A percentile compares a stretch with the other conserved stretches of the same genome.
Conservation (phyloP, 2,113 vertebrate species). For the Synchiropus splendidus region DNA sequence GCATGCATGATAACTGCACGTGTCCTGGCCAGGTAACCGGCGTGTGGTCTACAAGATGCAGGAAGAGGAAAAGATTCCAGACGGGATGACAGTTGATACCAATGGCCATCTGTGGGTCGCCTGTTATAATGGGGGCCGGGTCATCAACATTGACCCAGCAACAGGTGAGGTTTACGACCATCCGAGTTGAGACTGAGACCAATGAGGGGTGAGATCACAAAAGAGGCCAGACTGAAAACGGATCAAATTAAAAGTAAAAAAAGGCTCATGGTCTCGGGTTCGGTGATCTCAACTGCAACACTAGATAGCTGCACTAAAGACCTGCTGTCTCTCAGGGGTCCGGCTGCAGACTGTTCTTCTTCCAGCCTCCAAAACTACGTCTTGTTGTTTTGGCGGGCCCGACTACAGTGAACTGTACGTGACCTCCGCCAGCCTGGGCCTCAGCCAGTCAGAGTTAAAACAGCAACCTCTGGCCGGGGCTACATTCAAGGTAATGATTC, state of each 20-base stretch:
- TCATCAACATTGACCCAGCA: slow-evolving; percentile 80
- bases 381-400: slow-evolving; percentile 86
- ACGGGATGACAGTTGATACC: slow-evolving; percentile 84
- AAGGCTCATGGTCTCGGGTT: no score
- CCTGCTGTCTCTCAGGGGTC: slow-evolving; percentile 62
- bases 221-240: no score
- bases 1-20: background rate
- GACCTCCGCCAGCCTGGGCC: slow-evolving; percentile 73
- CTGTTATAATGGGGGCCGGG: slow-evolving; percentile 82
- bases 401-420: slow-evolving; percentile 88
- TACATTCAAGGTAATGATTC: slow-evolving; percentile 79
- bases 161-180: slow-evolving; percentile 65
- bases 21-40: slow-evolving; percentile 46
- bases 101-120: slow-evolving; percentile 89
- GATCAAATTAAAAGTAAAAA: no score
- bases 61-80: slow-evolving; percentile 80
- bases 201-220: no score
- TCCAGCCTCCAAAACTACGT: slow-evolving; percentile 80
- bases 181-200: no score
- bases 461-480: slow-evolving; percentile 74
- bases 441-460: slow-evolving; percentile 58
- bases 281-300: no score
- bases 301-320: no score
- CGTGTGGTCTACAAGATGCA: slow-evolving; percentile 51
- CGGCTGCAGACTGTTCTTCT: slow-evolving; percentile 79